Percentiles rank a stretch among this genome's conserved stretches.
Evolutionary conservation across 1,140 invertebrate genomes (phyloP).

Genomic region (Tribolium castaneum): DNA sequence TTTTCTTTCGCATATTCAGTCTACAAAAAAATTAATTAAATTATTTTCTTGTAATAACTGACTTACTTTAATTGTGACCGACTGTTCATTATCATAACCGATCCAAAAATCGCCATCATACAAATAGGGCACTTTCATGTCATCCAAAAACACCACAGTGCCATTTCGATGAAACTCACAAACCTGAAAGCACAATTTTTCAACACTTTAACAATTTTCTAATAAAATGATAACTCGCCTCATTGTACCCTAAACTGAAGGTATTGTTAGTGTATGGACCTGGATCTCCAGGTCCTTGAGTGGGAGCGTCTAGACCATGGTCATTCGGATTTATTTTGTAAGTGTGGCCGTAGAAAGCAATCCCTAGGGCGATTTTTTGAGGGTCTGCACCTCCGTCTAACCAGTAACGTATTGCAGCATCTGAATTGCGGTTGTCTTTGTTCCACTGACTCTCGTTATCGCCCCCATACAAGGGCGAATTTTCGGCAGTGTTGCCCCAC

Average conservation of each 20-base stretch:
- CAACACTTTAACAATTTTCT: not conserved
- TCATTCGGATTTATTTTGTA: constrained; percentile 70
- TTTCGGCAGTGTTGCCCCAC: constrained; percentile 84
- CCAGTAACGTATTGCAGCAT: constrained; percentile 51
- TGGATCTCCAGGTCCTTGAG: constrained; percentile 67
- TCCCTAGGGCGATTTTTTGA: constrained; percentile 73
- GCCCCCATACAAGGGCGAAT: constrained; percentile 81
- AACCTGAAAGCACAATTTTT: not conserved
- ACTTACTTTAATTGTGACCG: constrained; percentile 66
- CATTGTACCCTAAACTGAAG: constrained; percentile 71
- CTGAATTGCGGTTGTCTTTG: constrained; percentile 38
- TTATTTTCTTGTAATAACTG: too few species aligned
- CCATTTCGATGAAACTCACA: constrained; percentile 45
- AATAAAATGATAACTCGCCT: not conserved
- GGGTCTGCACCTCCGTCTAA: constrained; percentile 63
- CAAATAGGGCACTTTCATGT: constrained; percentile 73
- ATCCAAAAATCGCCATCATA: constrained; percentile 75
- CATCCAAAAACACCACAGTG: constrained; percentile 65
- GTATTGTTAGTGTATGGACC: constrained; percentile 71
- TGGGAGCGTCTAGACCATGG: constrained; percentile 66
- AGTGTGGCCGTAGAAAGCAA: constrained; percentile 74
- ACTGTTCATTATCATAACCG: constrained; percentile 75
- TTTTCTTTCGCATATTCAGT: constrained; percentile 46
- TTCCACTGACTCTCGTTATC: constrained; percentile 74
- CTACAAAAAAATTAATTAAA: constrained; percentile 67